Conservation (phyloP, 1,140 invertebrate species). For the Drosophila truncata region DNA sequence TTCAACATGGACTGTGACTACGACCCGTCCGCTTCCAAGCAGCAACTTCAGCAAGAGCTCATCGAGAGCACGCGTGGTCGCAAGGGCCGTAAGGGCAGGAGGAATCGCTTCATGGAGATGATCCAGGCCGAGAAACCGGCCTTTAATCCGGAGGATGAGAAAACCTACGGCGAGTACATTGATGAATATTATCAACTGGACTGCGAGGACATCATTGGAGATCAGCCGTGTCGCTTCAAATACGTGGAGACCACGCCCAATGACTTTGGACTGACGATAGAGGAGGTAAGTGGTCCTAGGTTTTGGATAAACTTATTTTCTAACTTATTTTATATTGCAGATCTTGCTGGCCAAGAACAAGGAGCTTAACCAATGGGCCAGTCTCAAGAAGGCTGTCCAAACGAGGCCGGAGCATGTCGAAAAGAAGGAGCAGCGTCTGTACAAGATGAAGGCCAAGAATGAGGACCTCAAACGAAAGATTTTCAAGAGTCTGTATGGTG, state of each 20-base stretch:
- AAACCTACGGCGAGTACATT: conserved; percentile 94
- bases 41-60: conserved; percentile 87
- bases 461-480: conserved; percentile 92
- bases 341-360: conserved; percentile 95
- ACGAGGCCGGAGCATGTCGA: conserved; percentile 92
- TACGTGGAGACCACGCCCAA: conserved; percentile 96
- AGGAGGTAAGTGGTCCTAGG: conserved; percentile 89
- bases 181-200: conserved; percentile 98
- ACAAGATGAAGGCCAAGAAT: conserved; percentile 91
- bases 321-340: conserved; percentile 16
- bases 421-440: conserved; percentile 91
- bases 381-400: conserved; percentile 95
- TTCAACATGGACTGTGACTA: conserved; percentile 97
- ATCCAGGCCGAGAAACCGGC: conserved; percentile 91
- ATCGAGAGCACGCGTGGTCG: conserved; percentile 87
- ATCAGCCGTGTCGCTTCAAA: conserved; percentile 96
- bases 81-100: conserved; percentile 87
- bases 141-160: conserved; percentile 92
- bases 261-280: conserved; percentile 95
- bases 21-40: conserved; percentile 87
- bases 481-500: conserved; percentile 92
- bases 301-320: neutral
- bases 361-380: conserved; percentile 97
- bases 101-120: conserved; percentile 90
- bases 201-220: conserved; percentile 97